Percentiles rank a stretch among this genome's conserved stretches.
These are phyloP conservation scores for Epinephelus lanceolatus DNA, from an alignment of 2,113 vertebrate species.

Conservation along the genomic window DNA sequence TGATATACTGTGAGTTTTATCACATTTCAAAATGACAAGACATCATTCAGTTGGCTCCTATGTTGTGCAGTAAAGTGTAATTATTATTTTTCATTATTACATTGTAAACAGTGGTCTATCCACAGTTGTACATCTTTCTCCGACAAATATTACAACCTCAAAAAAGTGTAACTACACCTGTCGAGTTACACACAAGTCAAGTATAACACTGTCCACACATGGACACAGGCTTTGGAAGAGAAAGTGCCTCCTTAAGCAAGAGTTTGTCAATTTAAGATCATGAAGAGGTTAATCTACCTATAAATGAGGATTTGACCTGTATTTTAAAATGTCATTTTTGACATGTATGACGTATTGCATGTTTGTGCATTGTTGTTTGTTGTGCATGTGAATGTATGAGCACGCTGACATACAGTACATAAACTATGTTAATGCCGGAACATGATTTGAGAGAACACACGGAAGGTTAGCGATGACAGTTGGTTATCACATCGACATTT, in stretches of 20 bases:
- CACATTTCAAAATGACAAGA: conserved; percentile 75
- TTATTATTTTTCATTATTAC: conserved; percentile 45
- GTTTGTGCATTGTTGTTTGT: too few relatives aligned
- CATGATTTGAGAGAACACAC: conserved; percentile 55
- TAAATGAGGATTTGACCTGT: conserved; percentile 35
- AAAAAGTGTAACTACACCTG: conserved; percentile 44
- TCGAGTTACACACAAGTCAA: conserved; percentile 62
- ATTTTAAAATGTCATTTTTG: conserved; percentile 39
- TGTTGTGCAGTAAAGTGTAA: conserved; percentile 69
- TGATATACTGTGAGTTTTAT: conserved; percentile 51
- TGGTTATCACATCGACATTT: conserved; percentile 47
- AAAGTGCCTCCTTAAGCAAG: conserved; percentile 49
- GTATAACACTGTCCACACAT: conserved; percentile 52
- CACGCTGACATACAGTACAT: conserved; percentile 18
- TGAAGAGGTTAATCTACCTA: conserved; percentile 25
- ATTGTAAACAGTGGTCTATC: conserved; percentile 76
- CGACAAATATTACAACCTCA: conserved; percentile 50
- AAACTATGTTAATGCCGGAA: conserved; percentile 37
- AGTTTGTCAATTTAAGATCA: conserved; percentile 48
- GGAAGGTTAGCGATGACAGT: conserved; percentile 38
- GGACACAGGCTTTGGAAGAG: conserved; percentile 55
- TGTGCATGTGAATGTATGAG: conserved; percentile 42
- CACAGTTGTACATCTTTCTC: conserved; percentile 42
- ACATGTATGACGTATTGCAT: conserved; percentile 68
- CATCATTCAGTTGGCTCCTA: conserved; percentile 72